Base-by-base conservation (phyloP, 53 echinoderm and acorn worm species). In the Apostichopus leukothele region DNA sequence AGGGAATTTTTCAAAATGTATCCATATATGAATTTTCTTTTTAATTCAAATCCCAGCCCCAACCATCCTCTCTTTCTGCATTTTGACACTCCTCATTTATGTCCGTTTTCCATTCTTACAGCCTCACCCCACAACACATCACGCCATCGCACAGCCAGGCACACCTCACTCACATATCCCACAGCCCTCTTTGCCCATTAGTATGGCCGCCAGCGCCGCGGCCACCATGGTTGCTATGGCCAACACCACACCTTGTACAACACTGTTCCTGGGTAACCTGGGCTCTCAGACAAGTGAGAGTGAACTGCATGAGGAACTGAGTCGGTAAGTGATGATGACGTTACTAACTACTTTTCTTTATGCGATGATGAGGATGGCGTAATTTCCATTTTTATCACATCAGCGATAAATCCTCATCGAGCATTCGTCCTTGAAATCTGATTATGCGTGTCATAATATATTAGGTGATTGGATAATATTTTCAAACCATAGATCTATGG, bases 191-290 rank as follows among this genome's bases (percentile, higher is more conserved):
- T 93, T 96, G 86, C 99, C 99, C 54, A 94, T 95, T 91, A 95
- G 92, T 89, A 89, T 95, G 93, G 94, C 94, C 75, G 90, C 90
- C 73, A 92, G 92, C 79, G 92, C 88, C n/a, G 96, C 96, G n/a
- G 96, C 96, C 90, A 94, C 96, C 76, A 97, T 97, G 97, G 96
- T 94, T 52, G 95, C 99, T 60, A 94, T 95, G 88, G 96, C 95
- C 51, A 92, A 94, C 80, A 91, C 94, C 11, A 94, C 95, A 90
- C 96, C 96, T 90, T 99, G 99, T 92, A 96, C 99, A 76, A 99
- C 99, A 73, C 96, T 99, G 88, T 99, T 99, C 94, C 90, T 99
- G 93, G 99, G 96, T 83, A 99, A 99, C 92, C 93, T 96, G 91
- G 98, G 99, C 90, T 96, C 99, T 67, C 92, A 91, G 79, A 94